A percentile compares a stretch with the other conserved stretches of the same genome.
These are phyloP conservation scores for Drosophila setosimentum DNA, from an alignment of 2,888 invertebrate genomes.

Conservation along the genomic window DNA sequence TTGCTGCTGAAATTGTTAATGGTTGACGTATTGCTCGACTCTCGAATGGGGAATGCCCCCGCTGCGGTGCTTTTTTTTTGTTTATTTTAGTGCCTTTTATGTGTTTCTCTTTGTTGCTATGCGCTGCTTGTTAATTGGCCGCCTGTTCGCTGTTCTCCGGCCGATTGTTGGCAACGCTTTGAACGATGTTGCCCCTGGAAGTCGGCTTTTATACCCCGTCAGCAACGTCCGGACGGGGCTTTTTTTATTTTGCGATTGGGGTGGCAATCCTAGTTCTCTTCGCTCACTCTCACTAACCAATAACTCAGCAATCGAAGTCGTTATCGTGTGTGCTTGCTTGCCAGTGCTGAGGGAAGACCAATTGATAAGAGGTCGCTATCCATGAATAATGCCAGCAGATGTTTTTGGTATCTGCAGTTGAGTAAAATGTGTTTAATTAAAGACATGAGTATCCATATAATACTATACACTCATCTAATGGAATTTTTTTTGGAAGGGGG, in stretches of 20 bases:
- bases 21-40: slow-evolving; percentile 30
- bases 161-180: slow-evolving; percentile 44
- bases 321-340: slow-evolving; percentile 18
- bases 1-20: slow-evolving; percentile 21
- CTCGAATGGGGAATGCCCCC: slow-evolving; percentile 52
- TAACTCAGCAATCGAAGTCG: slow-evolving; percentile 1
- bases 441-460: slow-evolving; percentile 5
- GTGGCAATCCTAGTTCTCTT: slow-evolving; percentile 26
- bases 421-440: slow-evolving; percentile 10
- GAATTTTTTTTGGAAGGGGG: not conserved
- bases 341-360: slow-evolving; percentile 28
- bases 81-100: not conserved
- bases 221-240: slow-evolving; percentile 47
- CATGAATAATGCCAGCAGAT: slow-evolving; percentile 51
- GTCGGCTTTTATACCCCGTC: slow-evolving; percentile 63
- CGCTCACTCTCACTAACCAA: not conserved
- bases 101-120: slow-evolving; percentile 1
- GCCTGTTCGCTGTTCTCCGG: slow-evolving; percentile 19
- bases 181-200: slow-evolving; percentile 44
- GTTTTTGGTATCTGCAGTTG: slow-evolving; percentile 4
- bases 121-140: slow-evolving; percentile 3
- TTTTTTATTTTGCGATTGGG: slow-evolving; percentile 41
- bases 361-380: slow-evolving; percentile 29
- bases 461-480: not conserved
- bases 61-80: slow-evolving; percentile 31